These are phyloP conservation scores for Tachina grossa DNA, from an alignment of 2,888 invertebrate species.

Conservation along the genomic window DNA sequence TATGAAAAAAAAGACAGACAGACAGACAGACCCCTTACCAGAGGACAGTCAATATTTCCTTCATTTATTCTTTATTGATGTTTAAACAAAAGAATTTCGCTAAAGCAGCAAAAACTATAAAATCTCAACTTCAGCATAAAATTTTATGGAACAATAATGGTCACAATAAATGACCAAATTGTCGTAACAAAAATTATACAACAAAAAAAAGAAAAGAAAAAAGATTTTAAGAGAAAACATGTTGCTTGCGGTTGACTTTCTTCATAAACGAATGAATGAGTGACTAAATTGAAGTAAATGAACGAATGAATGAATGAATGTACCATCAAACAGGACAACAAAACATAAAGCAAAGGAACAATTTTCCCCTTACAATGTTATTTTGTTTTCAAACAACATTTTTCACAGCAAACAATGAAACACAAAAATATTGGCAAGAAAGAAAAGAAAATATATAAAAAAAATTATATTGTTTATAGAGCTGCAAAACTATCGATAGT, in stretches of 20 bases:
- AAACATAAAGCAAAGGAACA: slow-evolving; percentile 1
- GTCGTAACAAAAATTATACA: slow-evolving; percentile 48
- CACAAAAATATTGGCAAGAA: slow-evolving; percentile 42
- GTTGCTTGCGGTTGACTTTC: slow-evolving; percentile 53
- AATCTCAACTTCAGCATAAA: slow-evolving; percentile 52
- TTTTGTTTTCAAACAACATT: slow-evolving; percentile 32
- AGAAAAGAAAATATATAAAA: neutral
- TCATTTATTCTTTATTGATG: slow-evolving; percentile 38
- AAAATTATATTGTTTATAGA: too few species aligned
- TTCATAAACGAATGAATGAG: slow-evolving; percentile 40
- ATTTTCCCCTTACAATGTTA: slow-evolving; percentile 4
- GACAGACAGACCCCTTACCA: neutral
- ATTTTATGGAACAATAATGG: slow-evolving; percentile 61
- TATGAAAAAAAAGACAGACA: too few species aligned
- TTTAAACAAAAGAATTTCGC: slow-evolving; percentile 58
- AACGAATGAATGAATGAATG: slow-evolving; percentile 11
- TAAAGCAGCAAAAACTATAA: slow-evolving; percentile 43
- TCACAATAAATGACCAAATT: slow-evolving; percentile 68
- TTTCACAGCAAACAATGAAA: slow-evolving; percentile 39
- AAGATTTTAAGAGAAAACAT: slow-evolving; percentile 45
- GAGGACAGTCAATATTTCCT: slow-evolving; percentile 30
- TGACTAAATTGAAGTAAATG: slow-evolving; percentile 44
- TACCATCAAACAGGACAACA: slow-evolving; percentile 6
- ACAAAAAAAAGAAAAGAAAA: neutral
- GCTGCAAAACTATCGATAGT: too few species aligned